phyloP scores from a whole-genome alignment of 92 coral and sea anemone species.

The Porites rus region DNA sequence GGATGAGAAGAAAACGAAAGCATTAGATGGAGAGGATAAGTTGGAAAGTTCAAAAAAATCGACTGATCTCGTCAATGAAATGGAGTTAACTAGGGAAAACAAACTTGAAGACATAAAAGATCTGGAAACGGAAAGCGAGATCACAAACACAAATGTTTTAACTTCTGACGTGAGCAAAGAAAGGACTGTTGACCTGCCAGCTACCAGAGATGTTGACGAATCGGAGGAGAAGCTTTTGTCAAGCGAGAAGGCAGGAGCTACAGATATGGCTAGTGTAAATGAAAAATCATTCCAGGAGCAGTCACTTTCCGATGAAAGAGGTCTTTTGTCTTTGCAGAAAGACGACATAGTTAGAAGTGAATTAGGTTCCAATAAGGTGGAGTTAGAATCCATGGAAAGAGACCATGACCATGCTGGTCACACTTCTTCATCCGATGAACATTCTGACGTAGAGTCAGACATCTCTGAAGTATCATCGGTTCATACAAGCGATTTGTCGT shows the following conservation, averaged over 20 bases:
- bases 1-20: background rate
- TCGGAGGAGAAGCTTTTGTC: background rate
- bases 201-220: background rate
- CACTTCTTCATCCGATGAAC: slow-evolving; percentile 57
- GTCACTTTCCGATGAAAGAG: background rate
- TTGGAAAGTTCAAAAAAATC: background rate
- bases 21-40: slow-evolving; percentile 3
- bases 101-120: background rate
- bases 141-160: background rate
- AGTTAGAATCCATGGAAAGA: background rate
- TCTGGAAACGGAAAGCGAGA: background rate
- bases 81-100: background rate
- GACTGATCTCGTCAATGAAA: background rate
- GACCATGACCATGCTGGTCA: background rate
- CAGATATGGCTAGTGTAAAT: background rate
- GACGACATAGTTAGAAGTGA: background rate
- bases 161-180: background rate
- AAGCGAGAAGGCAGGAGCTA: background rate
- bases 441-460: slow-evolving; percentile 81
- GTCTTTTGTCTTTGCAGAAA: background rate
- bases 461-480: slow-evolving; percentile 95
- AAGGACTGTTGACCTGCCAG: background rate
- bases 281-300: slow-evolving; percentile 1
- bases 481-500: slow-evolving; percentile 98
- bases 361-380: background rate